Percentiles rank a stretch among this genome's conserved stretches.
phyloP scores from a whole-genome alignment of 2,888 invertebrate genomes.

The Diplazon laetatorius region DNA sequence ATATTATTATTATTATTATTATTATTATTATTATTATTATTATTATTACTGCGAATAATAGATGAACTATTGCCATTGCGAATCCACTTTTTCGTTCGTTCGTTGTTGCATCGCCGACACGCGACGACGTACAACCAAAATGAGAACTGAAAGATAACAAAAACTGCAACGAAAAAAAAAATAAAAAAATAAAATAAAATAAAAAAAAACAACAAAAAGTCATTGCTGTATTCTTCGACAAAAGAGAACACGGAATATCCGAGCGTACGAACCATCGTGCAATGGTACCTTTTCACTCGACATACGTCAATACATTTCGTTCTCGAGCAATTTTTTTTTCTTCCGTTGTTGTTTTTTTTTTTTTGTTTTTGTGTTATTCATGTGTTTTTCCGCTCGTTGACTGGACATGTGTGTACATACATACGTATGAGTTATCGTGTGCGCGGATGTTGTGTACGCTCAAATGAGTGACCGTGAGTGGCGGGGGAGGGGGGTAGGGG shows the following conservation, averaged over 20 bases:
- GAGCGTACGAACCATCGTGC: constrained; percentile 54
- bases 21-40: not conserved
- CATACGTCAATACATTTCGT: constrained; percentile 69
- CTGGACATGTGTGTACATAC: no score
- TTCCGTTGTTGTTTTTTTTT: constrained; percentile 12
- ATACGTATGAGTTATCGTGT: constrained; percentile 7
- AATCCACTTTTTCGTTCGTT: not conserved
- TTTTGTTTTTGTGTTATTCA: not conserved
- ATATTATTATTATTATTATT: not conserved
- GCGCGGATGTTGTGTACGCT: constrained; percentile 17
- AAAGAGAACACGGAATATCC: constrained; percentile 52
- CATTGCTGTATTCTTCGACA: constrained; percentile 23
- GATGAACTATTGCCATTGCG: no score
- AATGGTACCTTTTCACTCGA: constrained; percentile 66
- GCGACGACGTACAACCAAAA: not conserved
- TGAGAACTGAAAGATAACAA: constrained; percentile 5
- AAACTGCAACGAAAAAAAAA: constrained; percentile 21
- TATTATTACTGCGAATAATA: not conserved
- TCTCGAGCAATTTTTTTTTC: constrained; percentile 64
- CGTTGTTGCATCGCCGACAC: constrained; percentile 7
- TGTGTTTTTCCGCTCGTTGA: not conserved
- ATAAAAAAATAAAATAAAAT: no score
- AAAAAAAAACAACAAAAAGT: no score
- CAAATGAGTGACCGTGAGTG: no score
- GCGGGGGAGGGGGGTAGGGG: constrained; percentile 2